Base-by-base conservation (phyloP, 1,140 invertebrate genomes). In the Druon quercuslanigerum region DNA sequence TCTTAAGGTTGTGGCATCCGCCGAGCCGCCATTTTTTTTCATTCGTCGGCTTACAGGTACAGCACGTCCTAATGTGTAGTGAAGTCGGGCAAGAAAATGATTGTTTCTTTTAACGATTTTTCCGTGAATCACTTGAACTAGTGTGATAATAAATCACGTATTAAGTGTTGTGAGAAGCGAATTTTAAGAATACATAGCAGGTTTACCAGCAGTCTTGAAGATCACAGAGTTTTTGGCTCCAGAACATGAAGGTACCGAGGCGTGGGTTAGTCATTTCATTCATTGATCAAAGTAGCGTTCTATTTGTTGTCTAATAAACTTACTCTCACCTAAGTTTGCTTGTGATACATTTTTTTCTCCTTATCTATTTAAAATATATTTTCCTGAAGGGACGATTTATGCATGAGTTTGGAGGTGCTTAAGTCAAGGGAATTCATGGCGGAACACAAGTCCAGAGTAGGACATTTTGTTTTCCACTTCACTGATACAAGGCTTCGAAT, bases 201-300 rank as follows among this genome's bases (percentile, higher is more conserved):
- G 9, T 46, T 46, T 9, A 46, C 40, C 40, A 11, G 40, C 40
- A 46, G 7, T 46, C 40, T 11, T 46, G 40, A 46, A 46, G 40
- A 46, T 46, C 9, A 46, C 40, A 46, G 40, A 11, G 40, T 46
- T 66, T 66, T 66, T 25, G 14, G 12, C n/a, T 66, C 25, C 40
- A 16, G 60, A 66, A 66, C 60, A 66, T 66, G 60, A 66, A 33
- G 40, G 11, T 40, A 8, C 25, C 60, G n/a, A 66, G 60, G 60
- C 60, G 60, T 66, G 60, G 60, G 60, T 66, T n/a, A 66, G 60
- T 46, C 13, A n/a, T 40, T 46, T 13, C 16, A 66, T 66, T 16
- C 25, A 40, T 66, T 40, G 12, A 33, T 40, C 16, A 11, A 46
- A 66, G 25, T 33, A 40, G 14, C 20, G 16, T 66, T 40, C 16